Evolutionary conservation across 2,113 vertebrate genomes (phyloP), one percentile per base, ranked within the genome.

Genomic region (Mixornis gularis): DNA sequence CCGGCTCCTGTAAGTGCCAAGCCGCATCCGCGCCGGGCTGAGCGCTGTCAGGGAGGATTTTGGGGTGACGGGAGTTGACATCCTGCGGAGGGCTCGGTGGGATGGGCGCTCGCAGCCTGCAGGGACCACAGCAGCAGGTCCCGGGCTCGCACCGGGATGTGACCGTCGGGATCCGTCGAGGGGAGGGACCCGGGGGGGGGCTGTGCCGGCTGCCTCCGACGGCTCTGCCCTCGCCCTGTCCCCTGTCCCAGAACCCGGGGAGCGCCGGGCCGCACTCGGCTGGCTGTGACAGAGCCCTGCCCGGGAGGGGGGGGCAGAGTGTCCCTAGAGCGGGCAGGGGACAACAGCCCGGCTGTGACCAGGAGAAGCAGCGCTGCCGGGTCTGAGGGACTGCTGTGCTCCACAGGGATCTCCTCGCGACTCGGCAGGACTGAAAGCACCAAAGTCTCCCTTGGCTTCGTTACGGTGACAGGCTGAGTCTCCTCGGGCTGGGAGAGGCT

Each of bases 401-500:
- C 66, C 34, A 9, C 25, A 2, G 29, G 7, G 6, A 19, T 46
- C 64, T 24, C 18, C 2, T 32, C 1, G 10, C 63, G 66, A 5
- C 21, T 1, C 62, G 36, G 59, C 14, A 22, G 52, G 43, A 13
- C 40, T 1, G 6, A 19, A 24, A 26, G 72, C 79, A 32, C 36
- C 6, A 1, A 80, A 76, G 40, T 63, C 43, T 72, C n/a, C 82
- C 69, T 48, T 70, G 92, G 26, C 95, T 96, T 94, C 34, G 65
- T 96, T 79, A 85, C 6, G 14, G 89, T 66, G 85, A 69, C 93
- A 80, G 94, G 85, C 77, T 15, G 85, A 95, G 94, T 85, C 94
- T 86, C 65, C 83, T 94, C 69, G 38, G 86, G 93, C 52, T 60
- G 92, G 79, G 78, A 76, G 79, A 88, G 82, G 91, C 68, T 96